Percentiles rank a stretch among this genome's conserved stretches.
Evolutionary conservation across 2,888 invertebrate species (phyloP).

Genomic region (Acanthoscelides obtectus): DNA sequence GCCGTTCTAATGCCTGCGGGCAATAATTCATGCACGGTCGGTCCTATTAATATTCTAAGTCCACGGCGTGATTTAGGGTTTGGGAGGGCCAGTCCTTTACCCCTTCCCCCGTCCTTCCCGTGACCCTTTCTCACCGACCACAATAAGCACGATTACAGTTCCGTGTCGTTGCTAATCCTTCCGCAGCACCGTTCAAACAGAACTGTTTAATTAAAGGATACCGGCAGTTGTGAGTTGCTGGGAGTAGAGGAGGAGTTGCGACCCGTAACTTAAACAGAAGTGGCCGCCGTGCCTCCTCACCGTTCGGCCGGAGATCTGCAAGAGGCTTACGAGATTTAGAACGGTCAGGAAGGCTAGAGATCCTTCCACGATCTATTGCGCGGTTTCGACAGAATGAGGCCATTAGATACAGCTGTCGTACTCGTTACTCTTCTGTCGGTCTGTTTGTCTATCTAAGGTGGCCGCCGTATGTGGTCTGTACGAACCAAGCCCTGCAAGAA

Average conservation of each 20-base stretch:
- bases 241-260: background rate
- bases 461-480: too few relatives aligned
- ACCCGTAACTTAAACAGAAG: conserved; percentile 50
- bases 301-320: background rate
- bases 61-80: background rate
- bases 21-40: background rate
- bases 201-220: conserved; percentile 51
- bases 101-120: background rate
- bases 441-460: too few relatives aligned
- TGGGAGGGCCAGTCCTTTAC: background rate
- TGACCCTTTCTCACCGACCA: conserved; percentile 30
- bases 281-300: conserved; percentile 35
- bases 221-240: conserved; percentile 33
- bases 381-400: background rate
- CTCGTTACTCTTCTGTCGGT: too few relatives aligned
- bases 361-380: background rate
- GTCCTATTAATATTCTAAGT: background rate
- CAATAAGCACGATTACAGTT: conserved; percentile 51
- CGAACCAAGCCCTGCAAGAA: too few relatives aligned
- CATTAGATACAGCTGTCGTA: too few relatives aligned
- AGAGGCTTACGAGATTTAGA: background rate
- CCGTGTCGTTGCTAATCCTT: conserved; percentile 51
- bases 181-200: conserved; percentile 45
- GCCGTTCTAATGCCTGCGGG: background rate
- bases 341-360: background rate